Percentiles rank a stretch among this genome's conserved stretches.
Evolutionary conservation across 92 coral and sea anemone species (phyloP).

Genomic region (Epizoanthus fatuus): DNA sequence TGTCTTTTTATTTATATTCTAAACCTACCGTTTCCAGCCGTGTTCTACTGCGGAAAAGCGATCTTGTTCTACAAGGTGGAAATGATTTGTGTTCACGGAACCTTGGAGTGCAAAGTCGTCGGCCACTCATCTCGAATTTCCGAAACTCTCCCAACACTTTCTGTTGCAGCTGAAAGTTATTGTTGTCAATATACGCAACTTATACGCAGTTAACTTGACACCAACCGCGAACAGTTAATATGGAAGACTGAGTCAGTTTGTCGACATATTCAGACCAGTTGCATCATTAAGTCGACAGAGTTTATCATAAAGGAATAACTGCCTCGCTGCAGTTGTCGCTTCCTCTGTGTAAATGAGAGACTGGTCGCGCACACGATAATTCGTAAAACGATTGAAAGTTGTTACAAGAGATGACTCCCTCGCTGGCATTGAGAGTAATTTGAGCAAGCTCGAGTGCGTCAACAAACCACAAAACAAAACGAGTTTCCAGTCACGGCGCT

Average conservation of each 20-base stretch:
- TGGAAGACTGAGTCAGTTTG: conserved; percentile 6
- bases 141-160: neutral
- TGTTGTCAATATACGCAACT: neutral
- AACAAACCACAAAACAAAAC: too few species aligned
- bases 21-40: conserved; percentile 23
- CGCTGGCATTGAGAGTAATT: neutral
- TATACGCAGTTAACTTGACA: neutral
- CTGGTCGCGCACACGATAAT: neutral
- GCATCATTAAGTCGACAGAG: too few species aligned
- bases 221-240: neutral
- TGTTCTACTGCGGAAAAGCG: conserved; percentile 18
- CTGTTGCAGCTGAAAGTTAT: neutral
- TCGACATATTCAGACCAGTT: neutral
- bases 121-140: neutral
- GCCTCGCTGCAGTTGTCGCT: neutral
- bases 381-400: neutral
- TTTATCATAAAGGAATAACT: neutral
- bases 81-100: conserved; percentile 33
- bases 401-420: neutral
- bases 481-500: neutral
- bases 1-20: neutral
- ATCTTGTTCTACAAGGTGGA: conserved; percentile 34
- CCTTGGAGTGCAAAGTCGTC: neutral
- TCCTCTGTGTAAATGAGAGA: neutral
- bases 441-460: too few species aligned